These are phyloP conservation scores for Dromaius novaehollandiae DNA, from an alignment of 2,113 vertebrate species.

Conservation along the genomic window DNA sequence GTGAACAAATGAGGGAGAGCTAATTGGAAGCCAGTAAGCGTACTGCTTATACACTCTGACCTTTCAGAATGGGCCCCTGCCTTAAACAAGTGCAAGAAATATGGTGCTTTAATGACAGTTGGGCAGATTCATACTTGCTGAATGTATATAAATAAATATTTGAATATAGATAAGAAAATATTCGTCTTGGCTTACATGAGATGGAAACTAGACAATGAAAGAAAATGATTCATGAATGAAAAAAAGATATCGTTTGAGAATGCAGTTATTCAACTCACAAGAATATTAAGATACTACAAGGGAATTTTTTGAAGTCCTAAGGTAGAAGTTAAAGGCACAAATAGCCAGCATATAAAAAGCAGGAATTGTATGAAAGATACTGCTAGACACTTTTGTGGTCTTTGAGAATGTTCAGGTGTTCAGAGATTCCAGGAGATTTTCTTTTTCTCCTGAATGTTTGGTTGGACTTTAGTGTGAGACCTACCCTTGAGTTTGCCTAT, in stretches of 20 bases:
- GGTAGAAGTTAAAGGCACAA: not conserved
- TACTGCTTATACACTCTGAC: not conserved
- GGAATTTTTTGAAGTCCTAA: not conserved
- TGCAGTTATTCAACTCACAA: not conserved
- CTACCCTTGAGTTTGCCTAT: not conserved
- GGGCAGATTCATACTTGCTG: not conserved
- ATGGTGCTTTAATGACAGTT: not conserved
- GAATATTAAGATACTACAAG: constrained; percentile 26
- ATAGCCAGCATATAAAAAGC: constrained; percentile 1
- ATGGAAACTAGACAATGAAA: constrained; percentile 9
- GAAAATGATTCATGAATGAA: constrained; percentile 57
- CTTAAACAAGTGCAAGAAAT: constrained; percentile 2
- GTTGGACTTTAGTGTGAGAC: not conserved
- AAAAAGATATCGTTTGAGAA: not conserved
- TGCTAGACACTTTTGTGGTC: not conserved
- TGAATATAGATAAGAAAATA: constrained; percentile 37
- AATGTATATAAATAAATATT: constrained; percentile 37
- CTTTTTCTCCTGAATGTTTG: not conserved
- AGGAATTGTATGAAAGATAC: not conserved
- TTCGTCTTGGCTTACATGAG: not conserved
- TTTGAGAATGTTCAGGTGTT: not conserved
- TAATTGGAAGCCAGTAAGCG: not conserved
- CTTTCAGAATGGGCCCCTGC: not conserved
- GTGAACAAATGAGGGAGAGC: not conserved
- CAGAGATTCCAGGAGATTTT: not conserved